phyloP scores from a whole-genome alignment of 2,797 vertebrate genomes.

The Okamejei kenojei region DNA sequence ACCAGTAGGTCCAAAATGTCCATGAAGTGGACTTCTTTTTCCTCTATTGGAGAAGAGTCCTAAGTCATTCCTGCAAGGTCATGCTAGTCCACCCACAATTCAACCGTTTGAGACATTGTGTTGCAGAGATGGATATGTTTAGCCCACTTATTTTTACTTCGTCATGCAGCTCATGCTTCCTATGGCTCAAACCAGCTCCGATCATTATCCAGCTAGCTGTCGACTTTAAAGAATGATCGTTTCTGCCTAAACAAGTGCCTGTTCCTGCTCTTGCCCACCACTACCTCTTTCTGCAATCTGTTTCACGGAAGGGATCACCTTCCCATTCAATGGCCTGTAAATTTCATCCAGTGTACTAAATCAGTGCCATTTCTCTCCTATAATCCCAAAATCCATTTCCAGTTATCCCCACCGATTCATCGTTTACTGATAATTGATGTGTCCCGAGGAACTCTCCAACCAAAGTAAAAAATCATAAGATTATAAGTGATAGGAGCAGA shows the following conservation, averaged over 20 bases:
- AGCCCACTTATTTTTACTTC: background rate
- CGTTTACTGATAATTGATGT: background rate
- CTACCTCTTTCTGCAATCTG: background rate
- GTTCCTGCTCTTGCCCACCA: background rate
- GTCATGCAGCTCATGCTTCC: background rate
- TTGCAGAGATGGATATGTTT: background rate
- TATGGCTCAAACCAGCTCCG: too few species aligned
- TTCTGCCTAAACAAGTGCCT: background rate
- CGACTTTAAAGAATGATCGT: background rate
- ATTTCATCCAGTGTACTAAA: background rate
- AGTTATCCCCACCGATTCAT: background rate
- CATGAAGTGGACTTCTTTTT: background rate
- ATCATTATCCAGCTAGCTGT: background rate
- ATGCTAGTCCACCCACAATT: background rate
- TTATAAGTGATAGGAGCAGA: too few species aligned
- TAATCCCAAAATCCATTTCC: background rate
- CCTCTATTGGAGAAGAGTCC: background rate
- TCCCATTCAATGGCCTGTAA: background rate
- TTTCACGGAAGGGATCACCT: background rate
- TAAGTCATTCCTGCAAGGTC: background rate
- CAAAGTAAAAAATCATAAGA: background rate
- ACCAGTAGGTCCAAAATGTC: background rate
- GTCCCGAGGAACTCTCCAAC: background rate
- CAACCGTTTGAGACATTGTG: background rate
- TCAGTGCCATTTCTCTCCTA: background rate